Conservation (phyloP, 2,888 invertebrate genomes). For the Horisme vitalbata region DNA sequence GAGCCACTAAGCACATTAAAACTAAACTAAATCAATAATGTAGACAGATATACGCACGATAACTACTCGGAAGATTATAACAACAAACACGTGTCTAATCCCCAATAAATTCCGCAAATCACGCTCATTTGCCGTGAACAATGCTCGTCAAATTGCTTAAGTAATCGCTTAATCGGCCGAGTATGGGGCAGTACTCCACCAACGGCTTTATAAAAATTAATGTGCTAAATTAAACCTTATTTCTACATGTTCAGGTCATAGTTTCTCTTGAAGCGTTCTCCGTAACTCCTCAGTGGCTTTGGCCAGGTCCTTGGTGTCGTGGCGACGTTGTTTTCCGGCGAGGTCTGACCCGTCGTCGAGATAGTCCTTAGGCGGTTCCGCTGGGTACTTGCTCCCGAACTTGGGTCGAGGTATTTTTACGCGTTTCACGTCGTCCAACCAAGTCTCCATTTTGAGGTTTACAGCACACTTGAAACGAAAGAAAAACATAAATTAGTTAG, state of each 20-base stretch:
- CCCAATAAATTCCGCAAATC: conserved; percentile 43
- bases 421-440: conserved; percentile 92
- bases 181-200: conserved; percentile 33
- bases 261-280: conserved; percentile 89
- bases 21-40: too few species aligned
- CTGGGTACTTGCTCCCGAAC: conserved; percentile 87
- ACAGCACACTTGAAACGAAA: conserved; percentile 5
- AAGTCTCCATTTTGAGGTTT: conserved; percentile 86
- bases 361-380: conserved; percentile 91
- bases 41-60: conserved; percentile 34
- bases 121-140: conserved; percentile 44
- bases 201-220: conserved; percentile 34
- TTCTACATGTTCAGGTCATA: conserved; percentile 73
- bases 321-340: conserved; percentile 74
- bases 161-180: conserved; percentile 41
- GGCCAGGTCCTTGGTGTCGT: conserved; percentile 80
- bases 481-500: too few species aligned
- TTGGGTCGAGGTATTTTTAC: conserved; percentile 93
- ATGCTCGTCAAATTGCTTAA: conserved; percentile 42
- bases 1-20: too few species aligned
- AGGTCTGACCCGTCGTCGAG: conserved; percentile 85
- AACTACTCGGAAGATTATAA: conserved; percentile 33
- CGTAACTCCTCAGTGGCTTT: conserved; percentile 91
- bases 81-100: conserved; percentile 32
- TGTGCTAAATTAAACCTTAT: conserved; percentile 50